Conservation (phyloP, 1,140 invertebrate species). For the Heterodera schachtii region DNA sequence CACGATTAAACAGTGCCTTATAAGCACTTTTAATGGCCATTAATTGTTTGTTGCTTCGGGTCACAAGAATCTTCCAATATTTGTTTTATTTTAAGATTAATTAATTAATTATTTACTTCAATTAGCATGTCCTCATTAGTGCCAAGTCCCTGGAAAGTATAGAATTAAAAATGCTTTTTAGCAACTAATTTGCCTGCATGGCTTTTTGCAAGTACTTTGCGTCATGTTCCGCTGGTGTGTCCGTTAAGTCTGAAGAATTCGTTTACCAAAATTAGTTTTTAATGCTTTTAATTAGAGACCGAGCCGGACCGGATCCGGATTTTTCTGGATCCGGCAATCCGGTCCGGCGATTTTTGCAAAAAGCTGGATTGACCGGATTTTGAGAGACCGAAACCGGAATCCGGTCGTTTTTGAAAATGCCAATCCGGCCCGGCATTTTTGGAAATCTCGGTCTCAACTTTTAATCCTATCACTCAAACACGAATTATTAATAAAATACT, state of each 20-base stretch:
- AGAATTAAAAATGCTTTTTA: neutral
- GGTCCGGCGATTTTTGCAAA: too few species aligned
- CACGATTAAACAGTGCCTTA: constrained; percentile 78
- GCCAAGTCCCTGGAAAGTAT: constrained; percentile 69
- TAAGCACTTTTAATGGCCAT: constrained; percentile 66
- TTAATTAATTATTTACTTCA: constrained; percentile 55
- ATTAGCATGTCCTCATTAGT: constrained; percentile 69
- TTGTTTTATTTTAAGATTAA: neutral
- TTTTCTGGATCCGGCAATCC: too few species aligned
- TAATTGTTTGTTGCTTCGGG: constrained; percentile 69
- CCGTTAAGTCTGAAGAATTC: constrained; percentile 79
- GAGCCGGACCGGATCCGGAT: too few species aligned
- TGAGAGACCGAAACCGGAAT: too few species aligned
- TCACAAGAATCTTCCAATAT: constrained; percentile 67
- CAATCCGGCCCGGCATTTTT: too few species aligned
- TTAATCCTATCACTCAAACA: too few species aligned
- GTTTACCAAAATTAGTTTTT: too few species aligned
- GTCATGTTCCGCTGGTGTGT: constrained; percentile 81
- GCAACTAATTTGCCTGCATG: constrained; percentile 53
- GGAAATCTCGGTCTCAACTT: too few species aligned
- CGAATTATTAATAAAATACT: too few species aligned
- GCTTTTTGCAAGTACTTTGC: constrained; percentile 80
- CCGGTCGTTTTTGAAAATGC: too few species aligned
- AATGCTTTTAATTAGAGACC: too few species aligned
- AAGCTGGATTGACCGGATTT: too few species aligned